Evolutionary conservation across 1,140 invertebrate species (phyloP).

Genomic region (Episyrphus balteatus): DNA sequence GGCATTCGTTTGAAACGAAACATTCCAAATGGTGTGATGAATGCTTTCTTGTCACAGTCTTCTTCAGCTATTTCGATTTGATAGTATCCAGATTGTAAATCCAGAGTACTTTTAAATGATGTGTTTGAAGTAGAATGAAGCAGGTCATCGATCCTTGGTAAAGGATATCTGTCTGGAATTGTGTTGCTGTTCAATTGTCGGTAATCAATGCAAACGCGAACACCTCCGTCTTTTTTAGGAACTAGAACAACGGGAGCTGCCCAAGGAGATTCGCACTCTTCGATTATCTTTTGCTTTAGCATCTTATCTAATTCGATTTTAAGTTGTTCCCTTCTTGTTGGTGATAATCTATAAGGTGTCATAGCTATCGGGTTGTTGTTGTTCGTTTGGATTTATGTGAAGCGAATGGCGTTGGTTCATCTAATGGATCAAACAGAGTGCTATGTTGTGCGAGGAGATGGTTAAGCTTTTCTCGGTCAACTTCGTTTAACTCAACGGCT

Average conservation of each 20-base stretch:
- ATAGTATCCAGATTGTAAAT: slow-evolving; percentile 30
- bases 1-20: slow-evolving; percentile 34
- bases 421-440: no score
- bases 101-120: slow-evolving; percentile 14
- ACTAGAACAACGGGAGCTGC: slow-evolving; percentile 28
- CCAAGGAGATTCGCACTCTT: slow-evolving; percentile 27
- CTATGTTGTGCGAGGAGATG: no score
- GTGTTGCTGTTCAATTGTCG: slow-evolving; percentile 26
- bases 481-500: not conserved
- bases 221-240: slow-evolving; percentile 21
- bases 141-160: slow-evolving; percentile 26
- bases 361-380: slow-evolving; percentile 12
- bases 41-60: slow-evolving; percentile 34
- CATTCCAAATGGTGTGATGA: slow-evolving; percentile 30
- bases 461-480: not conserved
- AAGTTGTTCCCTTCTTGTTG: not conserved
- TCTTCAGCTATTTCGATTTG: slow-evolving; percentile 23
- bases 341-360: slow-evolving; percentile 20
- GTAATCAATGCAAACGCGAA: slow-evolving; percentile 31
- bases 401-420: no score
- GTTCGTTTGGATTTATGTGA: not conserved
- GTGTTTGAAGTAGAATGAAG: no score
- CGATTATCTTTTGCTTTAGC: slow-evolving; percentile 6
- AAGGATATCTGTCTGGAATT: slow-evolving; percentile 30
- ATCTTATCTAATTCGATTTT: no score